Conservation (phyloP, 2,888 invertebrate genomes). For the Ptychoptera contaminata region DNA sequence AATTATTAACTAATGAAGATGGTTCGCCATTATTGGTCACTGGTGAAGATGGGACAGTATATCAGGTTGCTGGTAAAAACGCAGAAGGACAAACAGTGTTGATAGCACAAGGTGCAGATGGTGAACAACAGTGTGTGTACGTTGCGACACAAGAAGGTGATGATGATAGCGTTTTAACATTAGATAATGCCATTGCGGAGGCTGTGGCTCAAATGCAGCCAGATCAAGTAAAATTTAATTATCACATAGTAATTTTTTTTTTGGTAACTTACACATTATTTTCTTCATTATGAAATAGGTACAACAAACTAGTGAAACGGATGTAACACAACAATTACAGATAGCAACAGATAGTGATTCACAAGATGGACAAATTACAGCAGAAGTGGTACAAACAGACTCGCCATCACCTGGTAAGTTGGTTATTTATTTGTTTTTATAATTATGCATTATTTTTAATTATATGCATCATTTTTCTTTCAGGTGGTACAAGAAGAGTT, state of each 20-base stretch:
- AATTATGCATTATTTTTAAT: background rate
- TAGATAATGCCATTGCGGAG: slow-evolving; percentile 30
- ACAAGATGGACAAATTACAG: slow-evolving; percentile 64
- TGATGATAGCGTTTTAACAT: slow-evolving; percentile 33
- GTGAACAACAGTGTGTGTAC: slow-evolving; percentile 54
- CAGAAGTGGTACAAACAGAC: slow-evolving; percentile 72
- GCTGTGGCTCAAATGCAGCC: slow-evolving; percentile 23
- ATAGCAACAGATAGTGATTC: slow-evolving; percentile 21
- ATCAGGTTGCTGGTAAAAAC: slow-evolving; percentile 60
- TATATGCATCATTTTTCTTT: slow-evolving; percentile 12
- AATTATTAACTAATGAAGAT: slow-evolving; percentile 35
- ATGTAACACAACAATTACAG: slow-evolving; percentile 9
- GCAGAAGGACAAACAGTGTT: slow-evolving; percentile 61
- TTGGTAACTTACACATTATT: too few species aligned
- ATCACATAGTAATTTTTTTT: too few species aligned
- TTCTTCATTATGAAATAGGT: background rate
- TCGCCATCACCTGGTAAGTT: slow-evolving; percentile 64
- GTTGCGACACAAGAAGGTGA: slow-evolving; percentile 46
- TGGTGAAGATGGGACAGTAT: slow-evolving; percentile 61
- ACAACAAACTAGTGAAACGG: slow-evolving; percentile 8
- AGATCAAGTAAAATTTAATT: slow-evolving; percentile 6
- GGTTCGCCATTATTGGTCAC: slow-evolving; percentile 61
- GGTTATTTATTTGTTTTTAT: background rate
- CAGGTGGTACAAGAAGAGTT: slow-evolving; percentile 69
- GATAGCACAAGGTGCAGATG: slow-evolving; percentile 57